Base-by-base conservation (phyloP, 2,113 vertebrate genomes). In the Halichoeres trimaculatus region DNA sequence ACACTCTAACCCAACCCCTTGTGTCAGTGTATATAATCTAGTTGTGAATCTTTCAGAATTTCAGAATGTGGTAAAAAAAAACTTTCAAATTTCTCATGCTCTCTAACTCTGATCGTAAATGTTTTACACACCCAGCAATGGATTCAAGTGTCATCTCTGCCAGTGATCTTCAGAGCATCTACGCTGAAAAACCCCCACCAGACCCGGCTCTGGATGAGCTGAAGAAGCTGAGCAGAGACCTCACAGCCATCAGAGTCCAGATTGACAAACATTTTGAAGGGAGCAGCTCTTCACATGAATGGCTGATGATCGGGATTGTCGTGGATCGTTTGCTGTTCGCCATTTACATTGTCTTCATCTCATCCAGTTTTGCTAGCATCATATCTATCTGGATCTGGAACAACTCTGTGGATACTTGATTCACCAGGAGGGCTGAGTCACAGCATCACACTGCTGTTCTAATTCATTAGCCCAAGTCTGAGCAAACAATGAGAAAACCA, bases 301-400 rank as follows among this genome's bases (percentile, higher is more conserved):
- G 93, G 89, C 35, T 71, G 22, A 85, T 76, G 86, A 77, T 91
- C 0, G 84, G 88, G 23, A 54, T 74, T 8, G 84, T 94, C 38
- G 62, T 93, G 0, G 92, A 94, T 48, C 85, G 91, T 0, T 38
- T 92, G 20, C 82, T 94, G 40, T 91, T 93, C 2, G n/a, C 47
- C 52, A 10, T 88, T n/a, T 93, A 94, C 62, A 34, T 83, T 1
- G 0, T 91, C 70, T 93, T 93, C 76, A 82, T 93, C 12, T 1
- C 13, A 0, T 48, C 72, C 55, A 92, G 90, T 77, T 88, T 90
- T 60, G 58, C 91, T 62, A 75, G 78, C 67, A 90, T 93, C 34
- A 54, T 73, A 1, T 17, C 60, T 0, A 74, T 94, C 70, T 92
- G 91, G 91, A 26, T 19, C 45, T 36, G 36, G 60, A 74, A 12